Evolutionary conservation across 2,797 vertebrate genomes (phyloP), one percentile per base, ranked within the genome.

Genomic region (Carduelis carduelis): DNA sequence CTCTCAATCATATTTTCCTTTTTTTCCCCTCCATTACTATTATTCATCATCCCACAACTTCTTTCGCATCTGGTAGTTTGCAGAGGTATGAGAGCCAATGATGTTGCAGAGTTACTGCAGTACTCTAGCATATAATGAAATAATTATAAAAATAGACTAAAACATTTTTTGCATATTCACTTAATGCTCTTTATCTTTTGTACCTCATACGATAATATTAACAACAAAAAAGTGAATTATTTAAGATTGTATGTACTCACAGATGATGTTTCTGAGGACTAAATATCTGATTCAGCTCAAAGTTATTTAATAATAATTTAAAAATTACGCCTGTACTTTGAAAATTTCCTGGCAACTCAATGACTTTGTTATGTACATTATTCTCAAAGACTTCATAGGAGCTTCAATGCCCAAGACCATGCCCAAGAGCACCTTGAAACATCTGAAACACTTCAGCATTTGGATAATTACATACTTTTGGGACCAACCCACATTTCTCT

Each of bases 341-440:
- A 90, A 86, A 86, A 76, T 52, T 82, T 89, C 70, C 78, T 92
- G 80, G 85, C 93, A 93, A 52, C 56, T 82, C 77, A 72, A 82
- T 76, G 64, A 64, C 44, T 93, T 83, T 76, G 72, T 74, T 93
- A 87, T 21, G 35, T 66, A 70, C 87, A 57, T 91, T 95, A 88
- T 79, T 92, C 57, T 89, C 52, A 93, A 95, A 96, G 57, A 83
- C 55, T 92, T 94, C 87, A 70, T 46, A 72, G 80, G 63, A 86
- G 46, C 37, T 90, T 91, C 83, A 39, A 53, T 95, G 85, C 87
- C 77, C 87, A 95, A 94, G 52, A 70, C 71, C 77, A 88, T 83
- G 94, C 95, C 89, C 74, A 96, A 87, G 85, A 88, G 87, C 92
- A 93, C 96, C 96, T 96, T 91, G 89, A 96, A 97, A 97, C 93